Percentiles rank a stretch among this genome's conserved stretches.
Conservation (phyloP, 2,888 invertebrate genomes). For the Fragum sueziense region DNA sequence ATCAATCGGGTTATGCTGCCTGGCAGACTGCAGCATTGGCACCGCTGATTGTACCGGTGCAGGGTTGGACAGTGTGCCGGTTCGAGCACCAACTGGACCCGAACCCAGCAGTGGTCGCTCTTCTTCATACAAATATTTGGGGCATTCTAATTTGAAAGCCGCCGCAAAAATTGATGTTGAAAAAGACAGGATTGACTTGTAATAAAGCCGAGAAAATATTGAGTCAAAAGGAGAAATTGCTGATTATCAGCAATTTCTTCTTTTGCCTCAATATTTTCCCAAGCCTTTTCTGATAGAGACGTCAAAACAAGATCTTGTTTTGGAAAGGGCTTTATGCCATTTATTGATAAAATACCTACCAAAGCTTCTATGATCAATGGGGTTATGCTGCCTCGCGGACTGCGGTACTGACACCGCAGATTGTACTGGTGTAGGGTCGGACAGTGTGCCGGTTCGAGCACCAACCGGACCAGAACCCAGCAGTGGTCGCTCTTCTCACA, state of each 20-base stretch:
- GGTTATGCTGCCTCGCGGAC: constrained; percentile 42
- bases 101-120: constrained; percentile 36
- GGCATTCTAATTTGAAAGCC: too few species aligned
- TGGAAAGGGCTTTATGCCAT: too few species aligned
- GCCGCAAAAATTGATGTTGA: too few species aligned
- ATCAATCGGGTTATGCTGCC: constrained; percentile 38
- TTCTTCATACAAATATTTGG: constrained; percentile 42
- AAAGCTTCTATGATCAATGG: constrained; percentile 34
- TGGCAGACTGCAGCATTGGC: constrained; percentile 28
- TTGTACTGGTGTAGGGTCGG: neutral
- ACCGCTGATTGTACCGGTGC: neutral
- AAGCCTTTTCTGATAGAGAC: too few species aligned
- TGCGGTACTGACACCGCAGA: constrained; percentile 15
- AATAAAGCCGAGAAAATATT: too few species aligned
- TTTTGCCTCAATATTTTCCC: too few species aligned
- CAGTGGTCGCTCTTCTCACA: constrained; percentile 49
- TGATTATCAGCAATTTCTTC: too few species aligned
- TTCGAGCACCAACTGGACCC: constrained; percentile 46
- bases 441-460: constrained; percentile 51
- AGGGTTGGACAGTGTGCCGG: constrained; percentile 41
- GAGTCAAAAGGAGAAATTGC: too few species aligned
- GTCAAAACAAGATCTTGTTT: too few species aligned
- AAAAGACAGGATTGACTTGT: too few species aligned
- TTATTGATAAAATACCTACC: too few species aligned
- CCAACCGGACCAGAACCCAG: constrained; percentile 39